These are phyloP conservation scores for Tetragonula carbonaria DNA, from an alignment of 2,888 invertebrate genomes.

Conservation along the genomic window DNA sequence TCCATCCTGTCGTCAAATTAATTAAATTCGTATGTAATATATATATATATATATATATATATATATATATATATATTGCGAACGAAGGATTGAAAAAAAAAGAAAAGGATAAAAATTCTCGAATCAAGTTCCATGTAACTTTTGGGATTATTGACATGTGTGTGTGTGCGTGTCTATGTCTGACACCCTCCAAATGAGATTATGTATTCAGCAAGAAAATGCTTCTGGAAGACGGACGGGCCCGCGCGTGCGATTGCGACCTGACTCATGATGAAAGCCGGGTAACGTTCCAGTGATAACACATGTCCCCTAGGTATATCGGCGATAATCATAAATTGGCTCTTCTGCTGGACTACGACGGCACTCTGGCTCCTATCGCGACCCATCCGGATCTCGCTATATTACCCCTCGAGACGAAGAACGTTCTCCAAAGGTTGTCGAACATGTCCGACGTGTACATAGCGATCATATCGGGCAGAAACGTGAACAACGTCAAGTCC, in stretches of 20 bases:
- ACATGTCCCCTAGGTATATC: slow-evolving; percentile 88
- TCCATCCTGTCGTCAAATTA: not conserved
- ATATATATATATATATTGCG: too few relatives aligned
- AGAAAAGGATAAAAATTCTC: not conserved
- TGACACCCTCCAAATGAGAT: not conserved
- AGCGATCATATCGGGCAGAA: slow-evolving; percentile 93
- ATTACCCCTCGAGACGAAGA: slow-evolving; percentile 92
- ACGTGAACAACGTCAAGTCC: slow-evolving; percentile 93
- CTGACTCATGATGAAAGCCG: slow-evolving; percentile 81
- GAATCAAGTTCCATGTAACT: not conserved
- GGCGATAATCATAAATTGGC: slow-evolving; percentile 94
- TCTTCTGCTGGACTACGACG: slow-evolving; percentile 93
- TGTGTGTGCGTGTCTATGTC: not conserved
- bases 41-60: too few relatives aligned
- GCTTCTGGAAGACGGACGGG: slow-evolving; percentile 75
- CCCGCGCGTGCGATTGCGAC: slow-evolving; percentile 80
- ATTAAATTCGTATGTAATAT: not conserved
- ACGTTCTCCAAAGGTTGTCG: slow-evolving; percentile 92
- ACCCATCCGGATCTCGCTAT: slow-evolving; percentile 96
- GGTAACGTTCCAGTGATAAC: slow-evolving; percentile 81
- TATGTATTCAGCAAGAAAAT: slow-evolving; percentile 16
- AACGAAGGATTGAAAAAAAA: not conserved
- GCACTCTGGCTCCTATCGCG: slow-evolving; percentile 94
- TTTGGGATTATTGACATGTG: not conserved
- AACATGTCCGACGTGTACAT: slow-evolving; percentile 95